Evolutionary conservation across 2,113 vertebrate genomes (phyloP).

Genomic region (Donacobius atricapilla): DNA sequence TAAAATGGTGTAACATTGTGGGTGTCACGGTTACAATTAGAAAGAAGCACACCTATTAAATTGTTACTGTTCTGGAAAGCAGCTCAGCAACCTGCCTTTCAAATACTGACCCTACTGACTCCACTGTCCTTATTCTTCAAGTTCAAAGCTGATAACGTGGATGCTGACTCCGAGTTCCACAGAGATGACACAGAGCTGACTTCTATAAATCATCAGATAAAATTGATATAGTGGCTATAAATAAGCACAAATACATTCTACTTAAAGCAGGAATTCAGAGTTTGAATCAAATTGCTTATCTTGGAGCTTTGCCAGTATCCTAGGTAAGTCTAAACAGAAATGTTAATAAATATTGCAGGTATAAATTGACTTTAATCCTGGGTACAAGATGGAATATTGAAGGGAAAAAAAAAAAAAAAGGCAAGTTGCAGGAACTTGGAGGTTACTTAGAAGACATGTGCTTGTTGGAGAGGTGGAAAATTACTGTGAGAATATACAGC

Average conservation of each 20-base stretch:
- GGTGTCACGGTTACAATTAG: background rate
- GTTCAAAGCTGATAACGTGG: background rate
- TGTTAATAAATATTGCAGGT: background rate
- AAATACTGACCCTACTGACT: background rate
- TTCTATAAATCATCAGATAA: conserved; percentile 27
- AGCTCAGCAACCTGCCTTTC: background rate
- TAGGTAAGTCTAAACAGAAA: background rate
- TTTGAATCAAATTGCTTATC: background rate
- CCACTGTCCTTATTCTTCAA: background rate
- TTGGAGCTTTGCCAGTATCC: background rate
- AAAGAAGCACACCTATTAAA: background rate
- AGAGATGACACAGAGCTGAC: background rate
- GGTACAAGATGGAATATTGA: background rate
- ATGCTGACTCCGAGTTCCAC: conserved; percentile 18
- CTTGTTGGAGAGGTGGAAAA: background rate
- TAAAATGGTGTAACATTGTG: background rate
- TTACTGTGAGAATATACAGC: background rate
- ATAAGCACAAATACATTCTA: background rate
- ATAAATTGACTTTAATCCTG: background rate
- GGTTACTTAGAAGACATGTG: background rate
- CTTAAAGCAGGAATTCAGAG: background rate
- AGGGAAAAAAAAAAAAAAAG: rapidly evolving
- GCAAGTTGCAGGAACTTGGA: background rate
- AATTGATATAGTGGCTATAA: background rate
- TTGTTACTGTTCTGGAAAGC: background rate